Percentiles rank a stretch among this genome's conserved stretches.
These are phyloP conservation scores for Artibeus jamaicensis DNA, from an alignment of 2,797 vertebrate genomes.

Conservation along the genomic window DNA sequence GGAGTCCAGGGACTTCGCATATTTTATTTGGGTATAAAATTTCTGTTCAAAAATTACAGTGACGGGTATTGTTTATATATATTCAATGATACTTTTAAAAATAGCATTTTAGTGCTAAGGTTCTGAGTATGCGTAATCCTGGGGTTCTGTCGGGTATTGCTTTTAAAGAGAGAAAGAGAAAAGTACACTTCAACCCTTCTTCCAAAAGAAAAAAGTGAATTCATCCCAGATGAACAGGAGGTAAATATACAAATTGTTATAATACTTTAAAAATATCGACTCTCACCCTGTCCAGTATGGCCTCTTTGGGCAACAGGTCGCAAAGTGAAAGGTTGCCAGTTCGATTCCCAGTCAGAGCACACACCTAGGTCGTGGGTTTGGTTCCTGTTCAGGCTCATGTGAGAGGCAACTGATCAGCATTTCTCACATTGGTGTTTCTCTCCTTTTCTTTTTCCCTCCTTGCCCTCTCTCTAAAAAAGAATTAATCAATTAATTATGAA, in stretches of 20 bases:
- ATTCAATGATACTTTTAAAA: not conserved
- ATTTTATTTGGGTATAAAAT: not conserved
- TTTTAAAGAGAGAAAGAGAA: not conserved
- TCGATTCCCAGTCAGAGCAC: not conserved
- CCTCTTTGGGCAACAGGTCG: not conserved
- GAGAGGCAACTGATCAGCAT: not conserved
- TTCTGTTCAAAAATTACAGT: not conserved
- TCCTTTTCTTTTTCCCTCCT: not conserved
- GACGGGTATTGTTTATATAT: not conserved
- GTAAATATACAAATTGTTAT: not conserved
- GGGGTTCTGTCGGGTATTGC: not conserved
- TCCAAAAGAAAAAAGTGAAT: slow-evolving; percentile 28
- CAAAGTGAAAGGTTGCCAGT: not conserved
- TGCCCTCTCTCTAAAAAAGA: not conserved
- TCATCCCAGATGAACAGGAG: not conserved
- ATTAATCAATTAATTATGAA: not conserved
- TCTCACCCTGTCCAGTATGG: not conserved
- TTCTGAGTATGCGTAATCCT: not conserved
- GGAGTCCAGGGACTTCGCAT: not conserved
- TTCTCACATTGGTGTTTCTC: not conserved
- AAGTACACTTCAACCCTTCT: not conserved
- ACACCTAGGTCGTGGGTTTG: too few relatives aligned
- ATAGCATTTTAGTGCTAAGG: not conserved
- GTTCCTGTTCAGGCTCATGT: not conserved
- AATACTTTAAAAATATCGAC: not conserved